phyloP scores from a whole-genome alignment of 2,113 vertebrate genomes.

The Istiophorus platypterus region DNA sequence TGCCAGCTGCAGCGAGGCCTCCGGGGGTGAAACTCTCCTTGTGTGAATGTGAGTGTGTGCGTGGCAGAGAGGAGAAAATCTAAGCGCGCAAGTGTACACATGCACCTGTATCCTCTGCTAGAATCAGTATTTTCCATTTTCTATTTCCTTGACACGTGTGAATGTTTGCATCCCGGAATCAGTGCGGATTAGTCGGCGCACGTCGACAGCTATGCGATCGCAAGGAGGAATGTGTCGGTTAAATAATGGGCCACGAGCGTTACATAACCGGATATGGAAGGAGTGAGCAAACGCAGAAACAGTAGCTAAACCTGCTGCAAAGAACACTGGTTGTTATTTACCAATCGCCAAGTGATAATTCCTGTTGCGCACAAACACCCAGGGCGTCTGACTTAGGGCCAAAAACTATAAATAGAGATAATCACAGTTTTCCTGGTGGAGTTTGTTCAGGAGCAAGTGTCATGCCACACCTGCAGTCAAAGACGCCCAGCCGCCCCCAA shows the following conservation, averaged over 20 bases:
- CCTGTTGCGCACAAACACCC: constrained; percentile 7
- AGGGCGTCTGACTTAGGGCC: neutral
- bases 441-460: neutral
- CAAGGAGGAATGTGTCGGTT: neutral
- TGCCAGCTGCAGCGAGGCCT: constrained; percentile 66
- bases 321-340: neutral
- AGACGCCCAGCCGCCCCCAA: constrained; percentile 2
- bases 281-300: neutral
- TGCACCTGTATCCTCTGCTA: neutral
- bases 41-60: constrained; percentile 18
- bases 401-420: constrained; percentile 18
- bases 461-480: neutral
- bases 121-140: neutral
- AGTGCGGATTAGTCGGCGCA: no score
- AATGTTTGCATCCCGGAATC: neutral
- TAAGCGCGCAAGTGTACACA: neutral
- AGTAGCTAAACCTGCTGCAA: neutral
- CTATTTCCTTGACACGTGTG: neutral
- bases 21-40: constrained; percentile 25
- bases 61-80: neutral
- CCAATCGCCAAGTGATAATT: neutral
- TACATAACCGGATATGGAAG: neutral
- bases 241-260: neutral
- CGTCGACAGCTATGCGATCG: neutral
- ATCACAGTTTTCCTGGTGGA: neutral